Evolutionary conservation across 2,888 invertebrate species (phyloP).

Genomic region (Melanotus villosus): DNA sequence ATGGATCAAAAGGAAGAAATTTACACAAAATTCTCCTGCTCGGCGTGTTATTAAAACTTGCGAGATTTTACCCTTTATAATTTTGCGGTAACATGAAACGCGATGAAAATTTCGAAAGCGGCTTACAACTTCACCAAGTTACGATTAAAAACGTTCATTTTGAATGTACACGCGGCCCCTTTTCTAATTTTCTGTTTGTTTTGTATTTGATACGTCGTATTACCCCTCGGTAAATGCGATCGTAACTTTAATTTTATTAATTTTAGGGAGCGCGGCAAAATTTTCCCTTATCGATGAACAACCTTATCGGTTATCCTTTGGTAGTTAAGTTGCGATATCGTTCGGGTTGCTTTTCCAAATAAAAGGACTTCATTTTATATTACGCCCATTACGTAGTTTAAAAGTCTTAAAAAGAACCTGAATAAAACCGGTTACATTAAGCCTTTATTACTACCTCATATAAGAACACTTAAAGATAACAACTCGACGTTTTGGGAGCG

Average conservation of each 20-base stretch:
- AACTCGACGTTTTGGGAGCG: conserved; percentile 26
- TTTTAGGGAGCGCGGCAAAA: no score
- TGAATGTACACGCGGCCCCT: no score
- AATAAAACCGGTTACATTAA: conserved; percentile 28
- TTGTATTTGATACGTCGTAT: no score
- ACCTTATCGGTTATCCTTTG: no score
- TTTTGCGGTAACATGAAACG: conserved; percentile 17
- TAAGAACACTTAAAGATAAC: conserved; percentile 35
- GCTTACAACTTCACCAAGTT: conserved; percentile 29
- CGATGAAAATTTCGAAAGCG: conserved; percentile 18
- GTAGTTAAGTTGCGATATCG: no score
- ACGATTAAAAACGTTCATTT: conserved; percentile 23
- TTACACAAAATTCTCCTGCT: conserved; percentile 20
- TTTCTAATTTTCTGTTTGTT: no score
- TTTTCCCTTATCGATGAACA: not conserved
- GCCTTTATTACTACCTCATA: conserved; percentile 31
- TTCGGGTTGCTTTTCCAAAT: no score
- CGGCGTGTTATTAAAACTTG: conserved; percentile 23
- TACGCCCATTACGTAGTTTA: conserved; percentile 11
- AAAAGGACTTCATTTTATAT: conserved; percentile 19
- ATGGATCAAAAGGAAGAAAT: conserved; percentile 41
- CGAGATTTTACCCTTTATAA: conserved; percentile 11
- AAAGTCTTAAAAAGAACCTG: conserved; percentile 22
- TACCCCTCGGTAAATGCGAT: no score
- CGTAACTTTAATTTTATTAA: no score